These are phyloP conservation scores for Sphenodon punctatus DNA, from an alignment of 2,797 vertebrate genomes.

Conservation along the genomic window DNA sequence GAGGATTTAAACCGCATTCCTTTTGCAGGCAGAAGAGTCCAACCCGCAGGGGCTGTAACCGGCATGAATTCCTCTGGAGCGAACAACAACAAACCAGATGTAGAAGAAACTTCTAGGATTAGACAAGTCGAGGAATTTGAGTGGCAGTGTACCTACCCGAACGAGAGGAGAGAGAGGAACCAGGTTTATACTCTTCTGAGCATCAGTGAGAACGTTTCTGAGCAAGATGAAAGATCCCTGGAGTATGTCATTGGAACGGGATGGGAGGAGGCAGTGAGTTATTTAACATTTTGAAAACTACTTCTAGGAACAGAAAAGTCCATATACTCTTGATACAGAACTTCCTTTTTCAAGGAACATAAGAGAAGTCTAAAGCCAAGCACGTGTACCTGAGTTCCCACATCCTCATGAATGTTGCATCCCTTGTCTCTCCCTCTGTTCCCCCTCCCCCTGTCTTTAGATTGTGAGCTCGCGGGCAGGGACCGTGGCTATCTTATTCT, in stretches of 20 bases:
- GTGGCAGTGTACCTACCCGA: constrained; percentile 16
- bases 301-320: no score
- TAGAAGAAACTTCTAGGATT: constrained; percentile 21
- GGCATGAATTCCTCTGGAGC: constrained; percentile 47
- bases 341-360: no score
- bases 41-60: background rate
- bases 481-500: no score
- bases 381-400: no score
- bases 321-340: no score
- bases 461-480: no score
- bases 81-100: constrained; percentile 25
- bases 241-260: constrained; percentile 70
- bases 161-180: constrained; percentile 62
- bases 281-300: background rate
- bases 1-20: background rate
- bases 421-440: no score
- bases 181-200: constrained; percentile 75
- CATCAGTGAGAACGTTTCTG: constrained; percentile 75
- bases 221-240: constrained; percentile 66
- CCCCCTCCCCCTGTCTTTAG: no score
- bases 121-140: background rate
- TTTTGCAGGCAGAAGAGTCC: constrained; percentile 27
- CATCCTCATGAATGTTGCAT: no score
- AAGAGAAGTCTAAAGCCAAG: no score
- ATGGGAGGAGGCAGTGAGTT: constrained; percentile 87